Conservation (phyloP, 1,140 invertebrate genomes). For the Lysiphlebus fabarum region DNA sequence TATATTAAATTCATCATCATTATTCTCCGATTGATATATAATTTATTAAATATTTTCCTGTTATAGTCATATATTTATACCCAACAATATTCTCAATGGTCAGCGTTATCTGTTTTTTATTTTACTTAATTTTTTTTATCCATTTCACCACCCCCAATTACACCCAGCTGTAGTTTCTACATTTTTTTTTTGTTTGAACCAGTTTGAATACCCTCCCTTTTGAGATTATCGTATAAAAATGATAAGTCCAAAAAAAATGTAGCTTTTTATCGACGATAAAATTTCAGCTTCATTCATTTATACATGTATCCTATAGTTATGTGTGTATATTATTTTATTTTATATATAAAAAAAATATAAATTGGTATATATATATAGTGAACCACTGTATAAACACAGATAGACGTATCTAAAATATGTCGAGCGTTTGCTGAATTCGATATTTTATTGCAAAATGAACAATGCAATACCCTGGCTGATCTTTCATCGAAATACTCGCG, state of each 20-base stretch:
- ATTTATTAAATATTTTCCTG: conserved; percentile 11
- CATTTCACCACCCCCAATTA: too few species aligned
- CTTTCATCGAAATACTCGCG: too few species aligned
- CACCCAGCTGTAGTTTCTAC: not conserved
- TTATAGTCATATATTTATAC: conserved; percentile 1
- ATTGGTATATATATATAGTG: too few species aligned
- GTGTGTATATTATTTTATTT: not conserved
- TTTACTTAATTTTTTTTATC: too few species aligned
- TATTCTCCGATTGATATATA: too few species aligned
- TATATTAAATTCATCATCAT: too few species aligned
- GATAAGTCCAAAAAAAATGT: conserved; percentile 17
- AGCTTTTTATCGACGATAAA: conserved; percentile 23
- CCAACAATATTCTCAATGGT: conserved; percentile 17
- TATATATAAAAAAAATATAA: too few species aligned
- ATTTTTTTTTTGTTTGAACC: not conserved
- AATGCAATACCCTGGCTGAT: not conserved
- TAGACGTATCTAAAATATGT: conserved; percentile 10
- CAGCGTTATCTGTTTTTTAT: conserved; percentile 18
- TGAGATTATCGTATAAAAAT: conserved; percentile 24
- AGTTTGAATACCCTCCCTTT: not conserved
- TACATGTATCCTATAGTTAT: too few species aligned
- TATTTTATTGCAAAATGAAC: conserved; percentile 20
- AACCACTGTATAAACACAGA: not conserved
- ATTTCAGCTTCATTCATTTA: conserved; percentile 2
- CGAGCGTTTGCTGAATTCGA: conserved; percentile 18